Evolutionary conservation across 1,140 invertebrate species (phyloP), one percentile per base, ranked within the genome.

Genomic region (Andrena cerasifolii): DNA sequence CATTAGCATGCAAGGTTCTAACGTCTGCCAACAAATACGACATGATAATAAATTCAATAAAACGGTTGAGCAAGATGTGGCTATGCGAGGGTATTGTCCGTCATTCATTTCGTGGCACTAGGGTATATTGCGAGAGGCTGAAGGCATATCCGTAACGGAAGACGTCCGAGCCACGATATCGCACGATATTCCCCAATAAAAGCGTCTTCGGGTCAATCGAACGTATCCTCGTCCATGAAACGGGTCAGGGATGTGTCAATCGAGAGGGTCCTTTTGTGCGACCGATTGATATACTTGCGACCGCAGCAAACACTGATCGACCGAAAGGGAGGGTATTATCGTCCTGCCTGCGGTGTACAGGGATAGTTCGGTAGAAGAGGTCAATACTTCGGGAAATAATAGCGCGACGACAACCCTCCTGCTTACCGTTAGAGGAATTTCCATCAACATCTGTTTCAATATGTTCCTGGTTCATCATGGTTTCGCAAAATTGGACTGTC

Each of bases 251-350:
- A 78, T 68, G 61, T 56, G 43, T 67, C 53, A 40, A 67, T 56
- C 49, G 58, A 51, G 28, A 43, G 33, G 33, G 16, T 58, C 51
- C 53, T 79, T 85, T 85, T 82, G 45, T 66, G 51, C 45, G 58
- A 24, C 31, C 62, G 76, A 86, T 73, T 82, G 68, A 85, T 86
- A 73, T 53, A 85, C 21, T 65, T 40, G 45, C 40, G 43, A 49
- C 68, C 68, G 26, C 14, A 1, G 7, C 40, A 43, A 72, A 72
- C 45, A 53, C 18, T 65, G 33, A 4, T 21, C 12, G 16, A 43
- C 12, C 56, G 33, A 10, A 74, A 54, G 12, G 31, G 59, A 26
- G 4, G 8, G 24, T 53, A 40, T 53, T 53, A 65, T 65, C n/a
- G 33, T 43, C 8, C 33, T 28, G 33, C 6, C 8, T 5, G 16